A percentile compares a stretch with the other conserved stretches of the same genome.
Evolutionary conservation across 2,113 vertebrate species (phyloP).

Genomic region (Synodontis membranacea): DNA sequence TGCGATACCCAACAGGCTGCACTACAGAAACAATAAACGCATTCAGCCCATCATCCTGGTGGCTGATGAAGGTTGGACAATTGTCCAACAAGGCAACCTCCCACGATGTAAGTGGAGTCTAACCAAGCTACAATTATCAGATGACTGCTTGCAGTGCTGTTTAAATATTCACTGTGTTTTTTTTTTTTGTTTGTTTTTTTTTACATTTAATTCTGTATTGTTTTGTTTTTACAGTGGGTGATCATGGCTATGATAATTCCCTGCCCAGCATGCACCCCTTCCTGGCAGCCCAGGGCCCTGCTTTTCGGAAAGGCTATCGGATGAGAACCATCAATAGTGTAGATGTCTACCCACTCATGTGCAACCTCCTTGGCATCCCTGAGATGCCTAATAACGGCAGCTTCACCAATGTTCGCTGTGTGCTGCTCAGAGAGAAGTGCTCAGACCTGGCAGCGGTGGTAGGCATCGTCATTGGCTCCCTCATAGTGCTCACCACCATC

Average conservation of each 20-base stretch:
- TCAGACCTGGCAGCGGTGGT: slow-evolving; percentile 69
- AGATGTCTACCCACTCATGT: slow-evolving; percentile 97
- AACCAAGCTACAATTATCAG: background rate
- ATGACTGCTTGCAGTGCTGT: background rate
- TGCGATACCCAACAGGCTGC: slow-evolving; percentile 83
- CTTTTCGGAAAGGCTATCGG: slow-evolving; percentile 78
- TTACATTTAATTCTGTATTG: background rate
- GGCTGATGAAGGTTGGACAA: slow-evolving; percentile 95
- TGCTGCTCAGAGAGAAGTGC: slow-evolving; percentile 80
- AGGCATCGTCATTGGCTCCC: slow-evolving; percentile 78
- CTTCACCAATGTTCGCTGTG: slow-evolving; percentile 73
- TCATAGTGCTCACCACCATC: slow-evolving; percentile 77
- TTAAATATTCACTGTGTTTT: background rate
- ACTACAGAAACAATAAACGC: slow-evolving; percentile 81
- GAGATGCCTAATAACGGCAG: slow-evolving; percentile 85
- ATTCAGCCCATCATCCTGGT: slow-evolving; percentile 88
- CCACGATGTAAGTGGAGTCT: slow-evolving; percentile 71
- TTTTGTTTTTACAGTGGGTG: slow-evolving; percentile 78
- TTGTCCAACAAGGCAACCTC: slow-evolving; percentile 74
- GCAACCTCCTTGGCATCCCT: slow-evolving; percentile 80
- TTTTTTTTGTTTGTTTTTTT: too few species aligned
- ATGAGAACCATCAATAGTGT: slow-evolving; percentile 73
- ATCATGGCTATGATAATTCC: slow-evolving; percentile 92
- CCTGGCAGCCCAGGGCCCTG: slow-evolving; percentile 84
- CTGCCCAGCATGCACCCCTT: slow-evolving; percentile 94